Conservation (phyloP, 2,797 vertebrate species). For the Aotus griseimembra region DNA sequence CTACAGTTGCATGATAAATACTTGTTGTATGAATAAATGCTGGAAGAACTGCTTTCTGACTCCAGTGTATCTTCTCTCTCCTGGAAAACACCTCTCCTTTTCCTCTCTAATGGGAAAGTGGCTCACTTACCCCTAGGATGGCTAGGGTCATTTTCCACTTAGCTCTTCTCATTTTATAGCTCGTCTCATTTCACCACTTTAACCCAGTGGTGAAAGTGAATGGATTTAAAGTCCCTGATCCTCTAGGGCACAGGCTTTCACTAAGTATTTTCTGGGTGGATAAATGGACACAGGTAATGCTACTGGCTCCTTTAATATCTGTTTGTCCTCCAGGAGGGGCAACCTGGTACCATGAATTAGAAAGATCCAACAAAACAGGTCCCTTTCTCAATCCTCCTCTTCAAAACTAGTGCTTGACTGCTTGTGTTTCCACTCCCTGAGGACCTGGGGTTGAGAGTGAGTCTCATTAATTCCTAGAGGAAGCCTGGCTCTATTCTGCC, state of each 20-base stretch:
- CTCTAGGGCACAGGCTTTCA: not conserved
- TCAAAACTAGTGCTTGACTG: not conserved
- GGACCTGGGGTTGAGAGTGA: not conserved
- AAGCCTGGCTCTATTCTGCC: not conserved
- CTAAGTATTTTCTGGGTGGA: not conserved
- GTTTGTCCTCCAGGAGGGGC: not conserved
- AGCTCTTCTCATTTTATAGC: not conserved
- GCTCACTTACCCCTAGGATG: not conserved
- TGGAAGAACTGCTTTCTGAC: not conserved
- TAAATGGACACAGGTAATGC: not conserved
- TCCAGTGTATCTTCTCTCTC: not conserved
- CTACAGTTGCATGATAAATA: fast-evolving
- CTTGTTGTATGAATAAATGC: not conserved
- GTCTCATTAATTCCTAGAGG: not conserved
- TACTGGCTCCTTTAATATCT: not conserved
- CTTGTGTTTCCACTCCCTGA: not conserved
- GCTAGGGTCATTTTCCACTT: not conserved
- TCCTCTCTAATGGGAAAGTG: too few relatives aligned
- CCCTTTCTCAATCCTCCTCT: not conserved
- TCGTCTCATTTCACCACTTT: not conserved
- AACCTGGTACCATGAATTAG: not conserved
- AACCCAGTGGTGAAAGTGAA: not conserved
- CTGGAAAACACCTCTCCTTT: not conserved
- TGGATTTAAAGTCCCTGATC: not conserved
- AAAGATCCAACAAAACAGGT: not conserved